Conservation (phyloP, 2,888 invertebrate genomes). For the Rhamphomyia laevipes region DNA sequence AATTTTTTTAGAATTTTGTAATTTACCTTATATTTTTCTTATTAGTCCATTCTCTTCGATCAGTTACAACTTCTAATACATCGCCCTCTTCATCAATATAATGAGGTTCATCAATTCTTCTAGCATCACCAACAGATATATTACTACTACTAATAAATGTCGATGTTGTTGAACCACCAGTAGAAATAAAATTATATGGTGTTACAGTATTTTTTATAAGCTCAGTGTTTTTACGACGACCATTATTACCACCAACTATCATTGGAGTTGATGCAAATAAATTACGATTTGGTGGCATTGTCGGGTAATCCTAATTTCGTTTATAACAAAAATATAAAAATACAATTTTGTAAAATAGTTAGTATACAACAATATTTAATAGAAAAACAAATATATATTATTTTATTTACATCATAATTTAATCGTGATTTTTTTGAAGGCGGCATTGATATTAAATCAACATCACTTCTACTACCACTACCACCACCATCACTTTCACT, state of each 20-base stretch:
- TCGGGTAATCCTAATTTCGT: neutral
- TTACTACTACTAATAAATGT: conserved; percentile 14
- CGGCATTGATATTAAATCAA: conserved; percentile 18
- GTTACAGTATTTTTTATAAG: conserved; percentile 23
- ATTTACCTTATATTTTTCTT: too few species aligned
- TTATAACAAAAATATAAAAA: neutral
- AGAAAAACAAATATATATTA: neutral
- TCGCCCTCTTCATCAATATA: conserved; percentile 24
- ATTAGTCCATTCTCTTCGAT: too few species aligned
- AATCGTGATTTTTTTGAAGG: conserved; percentile 17
- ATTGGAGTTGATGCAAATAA: conserved; percentile 12
- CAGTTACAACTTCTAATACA: neutral
- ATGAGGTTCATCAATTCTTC: conserved; percentile 10
- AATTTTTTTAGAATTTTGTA: too few species aligned
- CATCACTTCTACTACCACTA: conserved; percentile 18
- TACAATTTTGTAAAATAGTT: too few species aligned
- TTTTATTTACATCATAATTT: conserved; percentile 8
- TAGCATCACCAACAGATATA: conserved; percentile 6
- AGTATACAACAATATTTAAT: neutral
- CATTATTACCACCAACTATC: conserved; percentile 10
- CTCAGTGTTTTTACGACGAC: conserved; percentile 20
- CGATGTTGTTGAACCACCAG: conserved; percentile 9
- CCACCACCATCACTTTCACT: conserved; percentile 8
- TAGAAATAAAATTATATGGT: conserved; percentile 20
- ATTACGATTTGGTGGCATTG: conserved; percentile 3